Conservation (phyloP, 2,888 invertebrate species). For the Blastobasis lacticolella region DNA sequence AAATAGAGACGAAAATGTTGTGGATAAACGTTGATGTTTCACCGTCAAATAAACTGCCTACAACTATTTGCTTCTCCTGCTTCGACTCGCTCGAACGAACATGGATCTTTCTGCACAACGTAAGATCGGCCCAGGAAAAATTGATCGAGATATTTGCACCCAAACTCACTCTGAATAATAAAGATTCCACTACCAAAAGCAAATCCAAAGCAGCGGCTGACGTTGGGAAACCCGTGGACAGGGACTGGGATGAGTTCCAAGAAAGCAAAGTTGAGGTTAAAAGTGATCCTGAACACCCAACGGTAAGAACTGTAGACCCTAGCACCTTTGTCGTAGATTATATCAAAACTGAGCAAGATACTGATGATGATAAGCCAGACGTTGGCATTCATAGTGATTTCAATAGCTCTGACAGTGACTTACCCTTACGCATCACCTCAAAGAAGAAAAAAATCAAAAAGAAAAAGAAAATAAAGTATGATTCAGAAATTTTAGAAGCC, state of each 20-base stretch:
- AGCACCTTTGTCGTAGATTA: constrained; percentile 24
- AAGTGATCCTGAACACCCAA: constrained; percentile 13
- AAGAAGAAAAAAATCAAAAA: constrained; percentile 37
- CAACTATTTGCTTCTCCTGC: constrained; percentile 58
- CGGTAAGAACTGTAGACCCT: constrained; percentile 25
- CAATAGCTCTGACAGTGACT: constrained; percentile 46
- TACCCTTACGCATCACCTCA: constrained; percentile 33
- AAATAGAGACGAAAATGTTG: constrained; percentile 49
- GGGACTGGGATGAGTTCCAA: constrained; percentile 50
- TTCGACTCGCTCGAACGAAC: constrained; percentile 60
- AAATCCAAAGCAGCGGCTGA: constrained; percentile 16
- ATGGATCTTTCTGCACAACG: constrained; percentile 53
- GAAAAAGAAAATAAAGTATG: constrained; percentile 12
- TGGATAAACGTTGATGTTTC: constrained; percentile 62
- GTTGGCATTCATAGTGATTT: constrained; percentile 20
- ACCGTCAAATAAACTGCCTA: constrained; percentile 37
- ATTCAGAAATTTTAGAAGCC: constrained; percentile 1
- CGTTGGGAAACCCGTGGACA: constrained; percentile 44
- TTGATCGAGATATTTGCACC: constrained; percentile 32
- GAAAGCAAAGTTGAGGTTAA: constrained; percentile 36
- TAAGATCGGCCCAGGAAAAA: constrained; percentile 51
- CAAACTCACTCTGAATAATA: constrained; percentile 17
- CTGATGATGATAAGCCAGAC: constrained; percentile 24
- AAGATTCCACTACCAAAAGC: constrained; percentile 6
- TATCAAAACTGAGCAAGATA: constrained; percentile 38